Base-by-base conservation (phyloP, 2,113 vertebrate species). In the Corythoichthys haematopterus region DNA sequence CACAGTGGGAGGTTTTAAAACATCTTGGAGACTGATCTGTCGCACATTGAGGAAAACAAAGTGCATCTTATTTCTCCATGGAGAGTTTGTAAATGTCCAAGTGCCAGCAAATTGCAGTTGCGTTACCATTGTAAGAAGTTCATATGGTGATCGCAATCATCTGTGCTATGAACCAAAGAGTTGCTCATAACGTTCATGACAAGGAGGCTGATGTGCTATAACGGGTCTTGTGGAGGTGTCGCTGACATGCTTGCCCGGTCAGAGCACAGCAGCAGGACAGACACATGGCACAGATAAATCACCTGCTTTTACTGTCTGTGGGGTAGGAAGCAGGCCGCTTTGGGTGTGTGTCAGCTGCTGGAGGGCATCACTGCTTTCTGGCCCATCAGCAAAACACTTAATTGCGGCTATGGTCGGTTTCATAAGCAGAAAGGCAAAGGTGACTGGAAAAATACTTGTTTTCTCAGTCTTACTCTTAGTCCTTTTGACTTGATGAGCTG, bases 221-320 rank as follows among this genome's bases (percentile, higher is more conserved):
- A 80, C 8, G 59, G 68, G 69, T 64, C 57, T 56, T 45, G 73
- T 40, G 60, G 73, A 85, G 74, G 72, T 84, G 68, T 77, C 43
- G 36, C 69, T 74, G 74, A 72, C 84, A 83, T 88, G 66, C 77
- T 80, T 80, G 62, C 1, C 4, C 59, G 77, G 85, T 86, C 84
- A 87, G 74, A 79, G 68, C 80, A 72, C 83, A 74, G 68, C 66
- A 66, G 64, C 70, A 47, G 70, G 70, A 72, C 69, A 15, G 74
- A 66, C 85, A 86, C 82, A 82, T 84, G 77, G 68, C 83, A 64
- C 68, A 71, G 70, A 87, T 90, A 88, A 87, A 90, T 90, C 87
- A 84, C 64, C 67, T 56, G 58, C 61, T 83, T 82, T 87, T 83
- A 80, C 84, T 80, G 69, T 61, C 58, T 73, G 53, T 20, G 75